Conservation (phyloP, 2,888 invertebrate species). For the Caenorhabditis sp. region DNA sequence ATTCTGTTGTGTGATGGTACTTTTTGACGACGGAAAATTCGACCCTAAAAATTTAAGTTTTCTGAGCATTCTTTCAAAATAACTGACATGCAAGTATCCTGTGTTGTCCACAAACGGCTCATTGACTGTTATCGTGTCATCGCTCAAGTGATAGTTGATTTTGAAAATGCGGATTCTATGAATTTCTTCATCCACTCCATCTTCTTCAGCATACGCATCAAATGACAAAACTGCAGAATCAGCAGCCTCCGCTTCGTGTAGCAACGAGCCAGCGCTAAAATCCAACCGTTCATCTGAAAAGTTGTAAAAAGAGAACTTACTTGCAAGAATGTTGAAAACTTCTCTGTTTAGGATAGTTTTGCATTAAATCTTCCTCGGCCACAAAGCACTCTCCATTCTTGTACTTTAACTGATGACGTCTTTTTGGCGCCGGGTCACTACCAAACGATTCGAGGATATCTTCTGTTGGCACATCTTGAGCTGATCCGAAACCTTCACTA, state of each 20-base stretch:
- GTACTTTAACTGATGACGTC: slow-evolving; percentile 55
- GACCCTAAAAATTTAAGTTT: slow-evolving; percentile 29
- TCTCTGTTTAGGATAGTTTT: slow-evolving; percentile 58
- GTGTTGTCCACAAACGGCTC: slow-evolving; percentile 70
- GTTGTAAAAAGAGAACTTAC: slow-evolving; percentile 21
- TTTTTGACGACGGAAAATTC: slow-evolving; percentile 69
- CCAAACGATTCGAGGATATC: slow-evolving; percentile 69
- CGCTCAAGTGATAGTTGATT: slow-evolving; percentile 65
- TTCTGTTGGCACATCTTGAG: slow-evolving; percentile 68
- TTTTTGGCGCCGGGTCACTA: slow-evolving; percentile 64
- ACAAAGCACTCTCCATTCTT: slow-evolving; percentile 66
- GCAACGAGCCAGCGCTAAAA: slow-evolving; percentile 55
- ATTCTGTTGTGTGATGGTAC: slow-evolving; percentile 57
- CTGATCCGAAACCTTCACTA: slow-evolving; percentile 13
- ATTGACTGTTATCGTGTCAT: slow-evolving; percentile 65
- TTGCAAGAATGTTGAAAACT: slow-evolving; percentile 55
- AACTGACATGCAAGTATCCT: slow-evolving; percentile 62
- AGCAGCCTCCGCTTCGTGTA: slow-evolving; percentile 60
- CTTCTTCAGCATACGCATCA: slow-evolving; percentile 68
- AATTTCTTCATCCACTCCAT: slow-evolving; percentile 66
- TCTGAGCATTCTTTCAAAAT: too few relatives aligned
- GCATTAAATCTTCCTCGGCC: slow-evolving; percentile 49
- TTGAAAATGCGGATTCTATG: slow-evolving; percentile 68
- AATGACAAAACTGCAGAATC: slow-evolving; percentile 62
- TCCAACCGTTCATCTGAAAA: too few relatives aligned